Conservation (phyloP, 1,140 invertebrate species). For the Eupristina koningsbergeri region DNA sequence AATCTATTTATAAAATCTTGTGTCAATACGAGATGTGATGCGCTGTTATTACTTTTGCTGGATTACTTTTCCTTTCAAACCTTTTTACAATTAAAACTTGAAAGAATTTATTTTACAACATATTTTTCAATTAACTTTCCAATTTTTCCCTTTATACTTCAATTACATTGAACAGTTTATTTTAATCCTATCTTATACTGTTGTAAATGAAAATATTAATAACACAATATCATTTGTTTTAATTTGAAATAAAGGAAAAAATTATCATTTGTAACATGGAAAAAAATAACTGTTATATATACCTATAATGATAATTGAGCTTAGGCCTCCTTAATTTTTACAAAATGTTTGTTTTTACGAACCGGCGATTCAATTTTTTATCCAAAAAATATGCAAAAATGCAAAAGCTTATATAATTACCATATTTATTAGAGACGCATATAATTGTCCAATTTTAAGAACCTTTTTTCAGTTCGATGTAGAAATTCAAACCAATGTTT, state of each 20-base stretch:
- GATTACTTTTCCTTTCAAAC: neutral
- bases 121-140: neutral
- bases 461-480: slow-evolving; percentile 13
- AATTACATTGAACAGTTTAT: too few species aligned
- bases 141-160: neutral
- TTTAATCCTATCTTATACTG: neutral
- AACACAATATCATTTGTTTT: neutral
- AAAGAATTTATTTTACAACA: neutral
- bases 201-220: neutral
- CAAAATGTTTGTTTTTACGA: neutral
- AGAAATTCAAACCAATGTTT: slow-evolving; percentile 29
- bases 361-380: slow-evolving; percentile 32
- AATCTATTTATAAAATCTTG: neutral
- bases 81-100: neutral
- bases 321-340: slow-evolving; percentile 1
- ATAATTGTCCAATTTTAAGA: slow-evolving; percentile 28
- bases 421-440: slow-evolving; percentile 47
- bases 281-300: too few species aligned
- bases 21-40: neutral
- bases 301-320: neutral
- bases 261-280: too few species aligned
- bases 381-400: slow-evolving; percentile 10
- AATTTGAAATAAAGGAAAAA: too few species aligned
- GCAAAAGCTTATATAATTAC: slow-evolving; percentile 36
- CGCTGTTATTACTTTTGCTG: neutral